Conservation (phyloP, 2,797 vertebrate species). For the Mormyrus hasselquistii region DNA sequence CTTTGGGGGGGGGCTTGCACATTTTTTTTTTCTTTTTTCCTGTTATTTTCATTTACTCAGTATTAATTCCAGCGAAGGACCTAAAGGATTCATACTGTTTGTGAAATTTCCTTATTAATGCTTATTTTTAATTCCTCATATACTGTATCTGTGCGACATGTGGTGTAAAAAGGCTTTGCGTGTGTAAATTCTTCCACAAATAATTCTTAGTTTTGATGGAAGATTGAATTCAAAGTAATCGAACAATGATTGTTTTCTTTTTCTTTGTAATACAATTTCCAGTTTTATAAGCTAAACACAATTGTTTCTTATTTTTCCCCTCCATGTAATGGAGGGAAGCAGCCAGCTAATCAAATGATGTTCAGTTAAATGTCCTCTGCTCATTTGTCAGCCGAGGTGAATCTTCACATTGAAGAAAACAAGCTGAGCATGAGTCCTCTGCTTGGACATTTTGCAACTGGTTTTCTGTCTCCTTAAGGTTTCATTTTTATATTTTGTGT, state of each 20-base stretch:
- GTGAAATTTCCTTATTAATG: background rate
- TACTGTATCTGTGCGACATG: background rate
- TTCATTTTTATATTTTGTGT: background rate
- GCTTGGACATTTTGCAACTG: background rate
- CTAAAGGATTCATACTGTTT: background rate
- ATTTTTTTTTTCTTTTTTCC: too few relatives aligned
- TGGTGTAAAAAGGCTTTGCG: background rate
- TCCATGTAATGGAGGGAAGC: background rate
- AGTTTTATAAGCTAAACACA: slow-evolving; percentile 13
- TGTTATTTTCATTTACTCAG: background rate
- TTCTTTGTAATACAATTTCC: slow-evolving; percentile 14
- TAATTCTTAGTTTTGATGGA: slow-evolving; percentile 5
- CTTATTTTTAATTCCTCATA: background rate
- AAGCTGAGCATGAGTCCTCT: background rate
- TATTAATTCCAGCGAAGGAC: background rate
- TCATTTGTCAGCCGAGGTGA: background rate
- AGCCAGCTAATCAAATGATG: background rate
- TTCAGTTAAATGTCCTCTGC: background rate
- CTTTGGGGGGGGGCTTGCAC: too few relatives aligned
- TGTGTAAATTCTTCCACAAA: background rate
- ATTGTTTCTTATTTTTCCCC: slow-evolving; percentile 10
- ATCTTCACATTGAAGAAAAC: background rate
- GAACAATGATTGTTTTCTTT: slow-evolving; percentile 10
- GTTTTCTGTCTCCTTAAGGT: background rate
- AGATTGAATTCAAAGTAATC: slow-evolving; percentile 12